phyloP scores from a whole-genome alignment of 2,888 invertebrate species.

The Frankliniella intonsa region DNA sequence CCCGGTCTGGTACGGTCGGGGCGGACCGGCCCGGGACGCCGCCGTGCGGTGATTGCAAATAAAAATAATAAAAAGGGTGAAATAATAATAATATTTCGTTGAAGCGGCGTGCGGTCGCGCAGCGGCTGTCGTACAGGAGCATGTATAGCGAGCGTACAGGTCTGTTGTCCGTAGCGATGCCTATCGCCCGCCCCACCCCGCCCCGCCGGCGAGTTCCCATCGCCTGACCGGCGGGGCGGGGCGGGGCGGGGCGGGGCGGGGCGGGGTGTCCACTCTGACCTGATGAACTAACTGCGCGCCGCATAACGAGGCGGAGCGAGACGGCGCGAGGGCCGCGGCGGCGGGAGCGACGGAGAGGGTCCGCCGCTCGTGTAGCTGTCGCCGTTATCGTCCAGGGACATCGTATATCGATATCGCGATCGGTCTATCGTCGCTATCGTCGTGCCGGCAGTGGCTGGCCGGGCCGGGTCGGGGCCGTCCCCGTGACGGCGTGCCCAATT shows the following conservation, averaged over 20 bases:
- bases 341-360: not conserved
- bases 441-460: not conserved
- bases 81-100: no score
- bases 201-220: no score
- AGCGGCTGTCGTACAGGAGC: no score
- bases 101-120: no score
- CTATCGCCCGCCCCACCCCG: no score
- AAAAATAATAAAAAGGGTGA: no score
- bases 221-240: not conserved
- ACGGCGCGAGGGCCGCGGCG: not conserved
- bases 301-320: not conserved
- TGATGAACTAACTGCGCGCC: not conserved
- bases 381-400: not conserved
- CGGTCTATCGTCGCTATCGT: conserved; percentile 9
- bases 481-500: conserved; percentile 19
- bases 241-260: not conserved
- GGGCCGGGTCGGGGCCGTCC: not conserved
- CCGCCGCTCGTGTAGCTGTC: conserved; percentile 16
- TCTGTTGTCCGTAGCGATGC: no score
- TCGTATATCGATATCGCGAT: conserved; percentile 16
- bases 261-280: not conserved
- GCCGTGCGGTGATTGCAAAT: no score
- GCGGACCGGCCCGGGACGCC: no score
- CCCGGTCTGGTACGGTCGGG: no score
- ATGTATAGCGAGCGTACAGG: no score